phyloP scores from a whole-genome alignment of 2,113 vertebrate species.

The Muntiacus reevesi region DNA sequence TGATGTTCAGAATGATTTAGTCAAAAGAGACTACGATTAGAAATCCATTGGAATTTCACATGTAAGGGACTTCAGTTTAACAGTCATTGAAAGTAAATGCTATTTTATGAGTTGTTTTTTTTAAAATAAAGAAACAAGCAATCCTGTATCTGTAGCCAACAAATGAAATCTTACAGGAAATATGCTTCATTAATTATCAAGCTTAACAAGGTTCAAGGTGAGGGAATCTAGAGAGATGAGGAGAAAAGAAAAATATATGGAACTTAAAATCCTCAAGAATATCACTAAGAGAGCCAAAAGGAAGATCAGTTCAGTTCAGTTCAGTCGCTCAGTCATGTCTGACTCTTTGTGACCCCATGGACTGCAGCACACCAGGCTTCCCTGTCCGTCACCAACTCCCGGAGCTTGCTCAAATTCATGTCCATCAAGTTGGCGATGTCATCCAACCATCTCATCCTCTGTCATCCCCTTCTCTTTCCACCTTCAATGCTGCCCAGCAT shows the following conservation, averaged over 20 bases:
- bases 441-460: background rate
- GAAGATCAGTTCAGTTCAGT: background rate
- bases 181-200: background rate
- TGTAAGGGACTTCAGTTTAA: background rate
- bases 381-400: background rate
- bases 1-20: background rate
- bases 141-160: background rate
- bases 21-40: background rate
- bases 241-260: background rate
- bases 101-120: background rate
- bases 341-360: background rate
- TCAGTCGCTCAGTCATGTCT: background rate
- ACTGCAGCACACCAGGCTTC: background rate
- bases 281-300: background rate
- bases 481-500: background rate
- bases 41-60: background rate
- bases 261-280: background rate
- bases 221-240: background rate
- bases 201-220: background rate
- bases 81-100: background rate
- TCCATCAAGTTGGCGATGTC: background rate
- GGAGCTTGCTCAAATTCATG: background rate
- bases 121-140: background rate
- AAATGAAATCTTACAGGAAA: background rate
- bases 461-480: background rate